Evolutionary conservation across 1,140 invertebrate species (phyloP).

Genomic region (Epicauta chinensis): DNA sequence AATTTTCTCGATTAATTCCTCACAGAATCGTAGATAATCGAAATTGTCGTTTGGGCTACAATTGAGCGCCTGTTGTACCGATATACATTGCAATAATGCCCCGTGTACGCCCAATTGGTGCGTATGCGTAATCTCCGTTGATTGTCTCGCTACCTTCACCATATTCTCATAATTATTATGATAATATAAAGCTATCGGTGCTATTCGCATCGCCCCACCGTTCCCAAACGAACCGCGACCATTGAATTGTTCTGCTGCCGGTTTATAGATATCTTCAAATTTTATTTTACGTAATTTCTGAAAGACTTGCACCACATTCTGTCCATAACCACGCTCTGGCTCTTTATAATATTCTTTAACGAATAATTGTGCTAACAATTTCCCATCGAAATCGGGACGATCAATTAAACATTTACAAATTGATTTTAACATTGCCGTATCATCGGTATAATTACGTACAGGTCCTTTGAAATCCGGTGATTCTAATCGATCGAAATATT

Average conservation of each 20-base stretch:
- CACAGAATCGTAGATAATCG: constrained; percentile 48
- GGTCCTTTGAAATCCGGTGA: constrained; percentile 51
- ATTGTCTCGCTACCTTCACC: constrained; percentile 47
- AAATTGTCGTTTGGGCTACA: constrained; percentile 43
- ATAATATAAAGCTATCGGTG: constrained; percentile 63
- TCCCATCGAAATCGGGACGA: constrained; percentile 49
- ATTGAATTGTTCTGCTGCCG: constrained; percentile 64
- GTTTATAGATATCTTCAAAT: constrained; percentile 55
- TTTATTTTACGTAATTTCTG: constrained; percentile 51
- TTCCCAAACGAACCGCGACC: constrained; percentile 72
- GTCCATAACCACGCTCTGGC: constrained; percentile 62
- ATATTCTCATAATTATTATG: constrained; percentile 48
- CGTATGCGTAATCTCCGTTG: constrained; percentile 62
- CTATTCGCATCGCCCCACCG: constrained; percentile 70
- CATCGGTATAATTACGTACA: constrained; percentile 63
- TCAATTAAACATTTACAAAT: constrained; percentile 59
- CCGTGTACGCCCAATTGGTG: constrained; percentile 60
- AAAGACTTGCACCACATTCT: constrained; percentile 58
- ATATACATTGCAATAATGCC: constrained; percentile 56
- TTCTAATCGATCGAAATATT: constrained; percentile 55
- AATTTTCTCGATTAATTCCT: constrained; percentile 55
- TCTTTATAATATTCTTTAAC: constrained; percentile 58
- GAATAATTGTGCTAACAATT: constrained; percentile 59
- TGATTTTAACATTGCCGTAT: constrained; percentile 68
- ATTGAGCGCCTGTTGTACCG: constrained; percentile 50